phyloP scores from a whole-genome alignment of 2,797 vertebrate species.

The Pipistrellus pygmaeus region DNA sequence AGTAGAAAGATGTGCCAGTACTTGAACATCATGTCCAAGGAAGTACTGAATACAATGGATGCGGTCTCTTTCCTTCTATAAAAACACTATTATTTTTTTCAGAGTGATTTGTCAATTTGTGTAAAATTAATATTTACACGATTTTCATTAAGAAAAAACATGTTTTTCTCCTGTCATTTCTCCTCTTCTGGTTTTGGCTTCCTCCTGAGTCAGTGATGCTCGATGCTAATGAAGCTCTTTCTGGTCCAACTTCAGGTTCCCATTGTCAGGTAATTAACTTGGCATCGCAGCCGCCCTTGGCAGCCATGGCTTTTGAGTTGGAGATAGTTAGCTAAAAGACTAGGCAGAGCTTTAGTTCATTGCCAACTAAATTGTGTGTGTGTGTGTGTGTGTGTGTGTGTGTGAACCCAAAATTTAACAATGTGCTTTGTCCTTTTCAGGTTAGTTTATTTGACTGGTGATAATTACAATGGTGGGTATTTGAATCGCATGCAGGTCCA shows the following conservation, averaged over 20 bases:
- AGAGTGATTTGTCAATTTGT: neutral
- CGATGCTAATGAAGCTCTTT: conserved; percentile 50
- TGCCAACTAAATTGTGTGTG: conserved; percentile 59
- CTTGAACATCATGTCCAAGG: neutral
- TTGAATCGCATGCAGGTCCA: neutral
- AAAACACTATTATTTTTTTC: neutral
- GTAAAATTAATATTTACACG: neutral
- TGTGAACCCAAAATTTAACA: neutral
- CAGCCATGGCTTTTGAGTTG: conserved; percentile 80
- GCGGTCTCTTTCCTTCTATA: neutral
- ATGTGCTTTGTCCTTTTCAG: neutral
- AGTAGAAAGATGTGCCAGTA: neutral
- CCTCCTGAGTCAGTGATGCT: conserved; percentile 59
- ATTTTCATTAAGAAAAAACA: conserved; percentile 2
- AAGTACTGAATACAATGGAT: neutral
- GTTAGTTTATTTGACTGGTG: neutral
- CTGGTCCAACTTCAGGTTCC: conserved; percentile 76
- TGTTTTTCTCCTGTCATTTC: conserved; percentile 35
- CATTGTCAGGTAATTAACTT: conserved; percentile 82
- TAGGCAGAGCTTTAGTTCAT: conserved; percentile 67
- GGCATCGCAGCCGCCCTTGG: conserved; percentile 70
- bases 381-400: neutral
- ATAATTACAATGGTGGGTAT: neutral
- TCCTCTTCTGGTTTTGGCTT: neutral
- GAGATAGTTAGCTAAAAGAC: conserved; percentile 69